These are phyloP conservation scores for Diplogasteroides magnus DNA, from an alignment of 1,140 invertebrate genomes.

Conservation along the genomic window DNA sequence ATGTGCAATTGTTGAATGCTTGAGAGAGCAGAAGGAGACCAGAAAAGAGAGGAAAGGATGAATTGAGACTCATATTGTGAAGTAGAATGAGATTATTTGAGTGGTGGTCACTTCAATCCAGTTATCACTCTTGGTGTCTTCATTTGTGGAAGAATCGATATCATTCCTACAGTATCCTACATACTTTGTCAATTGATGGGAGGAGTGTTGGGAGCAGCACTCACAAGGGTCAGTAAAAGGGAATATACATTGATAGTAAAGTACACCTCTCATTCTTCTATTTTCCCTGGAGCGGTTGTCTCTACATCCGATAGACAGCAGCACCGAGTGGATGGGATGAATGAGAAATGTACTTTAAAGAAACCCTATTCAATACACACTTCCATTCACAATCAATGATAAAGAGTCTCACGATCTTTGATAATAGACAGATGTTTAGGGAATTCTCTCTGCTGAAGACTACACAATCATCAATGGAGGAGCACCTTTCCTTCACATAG, in stretches of 20 bases:
- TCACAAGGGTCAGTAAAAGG: conserved; percentile 50
- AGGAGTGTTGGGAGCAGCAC: conserved; percentile 52
- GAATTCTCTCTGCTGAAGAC: conserved; percentile 11
- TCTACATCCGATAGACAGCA: too few relatives aligned
- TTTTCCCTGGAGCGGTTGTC: neutral
- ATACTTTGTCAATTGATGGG: conserved; percentile 53
- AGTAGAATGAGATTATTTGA: conserved; percentile 39
- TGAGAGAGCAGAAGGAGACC: neutral
- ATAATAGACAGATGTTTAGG: too few relatives aligned
- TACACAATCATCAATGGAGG: conserved; percentile 12
- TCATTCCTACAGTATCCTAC: conserved; percentile 43
- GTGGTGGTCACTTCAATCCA: conserved; percentile 58
- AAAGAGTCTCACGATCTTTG: too few relatives aligned
- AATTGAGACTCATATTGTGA: neutral
- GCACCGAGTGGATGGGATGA: too few relatives aligned
- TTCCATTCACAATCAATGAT: too few relatives aligned
- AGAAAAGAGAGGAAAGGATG: neutral
- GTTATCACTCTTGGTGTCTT: conserved; percentile 55
- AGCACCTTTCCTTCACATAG: neutral
- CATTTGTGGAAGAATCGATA: conserved; percentile 46
- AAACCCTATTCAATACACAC: too few relatives aligned
- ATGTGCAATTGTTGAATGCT: too few relatives aligned
- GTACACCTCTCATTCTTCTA: neutral
- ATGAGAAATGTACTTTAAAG: too few relatives aligned
- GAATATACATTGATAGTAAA: too few relatives aligned